Evolutionary conservation across 2,797 vertebrate genomes (phyloP), one percentile per base, ranked within the genome.

Genomic region (Mionectes olivaceus): DNA sequence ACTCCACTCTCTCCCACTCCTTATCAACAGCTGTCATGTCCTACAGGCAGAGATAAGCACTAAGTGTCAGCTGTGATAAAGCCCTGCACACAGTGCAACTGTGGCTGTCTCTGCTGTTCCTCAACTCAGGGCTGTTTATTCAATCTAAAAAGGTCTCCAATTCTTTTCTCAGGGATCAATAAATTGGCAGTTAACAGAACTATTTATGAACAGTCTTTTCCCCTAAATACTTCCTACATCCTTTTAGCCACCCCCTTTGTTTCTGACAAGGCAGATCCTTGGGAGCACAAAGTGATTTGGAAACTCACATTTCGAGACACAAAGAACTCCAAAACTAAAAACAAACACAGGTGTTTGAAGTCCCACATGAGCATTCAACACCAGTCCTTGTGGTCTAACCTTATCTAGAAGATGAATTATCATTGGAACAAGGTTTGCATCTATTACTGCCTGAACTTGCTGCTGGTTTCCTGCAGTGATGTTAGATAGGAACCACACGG

Each of bases 381-480:
- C 1, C 44, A 71, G 2, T 1, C 30, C 80, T 5, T 41, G 87
- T 39, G 73, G 7, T 35, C 98, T 90, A 93, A 99, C 99, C 99
- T 99, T 99, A 98, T 99, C 99, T 74, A 99, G 98, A 96, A 99
- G 98, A 95, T 99, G 99, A 97, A 99, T 99, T 97, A 99, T 99
- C 99, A 99, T 99, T 92, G 99, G 99, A 94, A 99, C 99, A 78
- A 99, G 99, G 93, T 98, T 99, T 90, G 99, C 99, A 81, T 99
- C 99, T 90, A 99, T 99, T 94, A 99, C 99, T 6, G 99, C 99
- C 97, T 99, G 99, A 92, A 99, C 99, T 97, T 99, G 99, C 97
- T 99, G 99, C 97, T 99, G 99, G 98, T 99, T 99, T 95, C 99
- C 99, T 89, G 99, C 99, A 47, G 99, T 99, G 97, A 99, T 99